Evolutionary conservation across 1,140 invertebrate species (phyloP), one percentile per base, ranked within the genome.

Genomic region (Drosophila gunungcola): DNA sequence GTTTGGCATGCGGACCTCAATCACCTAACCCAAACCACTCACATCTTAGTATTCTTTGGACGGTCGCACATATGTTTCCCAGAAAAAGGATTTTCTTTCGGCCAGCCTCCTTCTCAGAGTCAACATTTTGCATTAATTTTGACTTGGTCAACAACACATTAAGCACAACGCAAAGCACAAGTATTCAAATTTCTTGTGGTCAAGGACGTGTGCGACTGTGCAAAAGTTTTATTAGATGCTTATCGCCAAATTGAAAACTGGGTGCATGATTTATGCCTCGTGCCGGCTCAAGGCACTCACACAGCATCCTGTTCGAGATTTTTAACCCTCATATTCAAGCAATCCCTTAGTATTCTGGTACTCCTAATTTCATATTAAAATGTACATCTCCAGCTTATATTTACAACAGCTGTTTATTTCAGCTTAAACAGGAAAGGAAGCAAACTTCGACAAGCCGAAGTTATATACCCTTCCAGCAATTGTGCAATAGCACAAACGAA

Each of bases 71-170:
- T 79, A 70, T 83, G 63, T 42, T 64, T 54, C 11, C 61, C 34
- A 32, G 16, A 48, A 48, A 51, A 63, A 55, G 39, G 54, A 39
- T 36, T 74, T 21, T 65, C 46, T 34, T 57, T 52, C 64, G 65
- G 72, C 83, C 67, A 69, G 65, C 73, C 67, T 84, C 64, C 80
- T 80, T 88, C 79, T 79, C 79, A 67, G 25, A 36, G 38, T 53
- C 27, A 57, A 84, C 73, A 63, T 84, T 79, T 80, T 48, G 80
- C 84, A 80, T 88, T 88, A 78, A 88, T 89, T 88, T 80, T 89
- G 84, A 78, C 79, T 74, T 53, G 84, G 84, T 89, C 84, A 88
- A 88, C 84, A 88, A 88, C 84, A 88, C 84, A 89, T 88, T 88
- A 88, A 88, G 89, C 76, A 74, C 48, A 58, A 62, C 34, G 74